These are phyloP conservation scores for Lottia scabra DNA, from an alignment of 2,888 invertebrate genomes.

Conservation along the genomic window DNA sequence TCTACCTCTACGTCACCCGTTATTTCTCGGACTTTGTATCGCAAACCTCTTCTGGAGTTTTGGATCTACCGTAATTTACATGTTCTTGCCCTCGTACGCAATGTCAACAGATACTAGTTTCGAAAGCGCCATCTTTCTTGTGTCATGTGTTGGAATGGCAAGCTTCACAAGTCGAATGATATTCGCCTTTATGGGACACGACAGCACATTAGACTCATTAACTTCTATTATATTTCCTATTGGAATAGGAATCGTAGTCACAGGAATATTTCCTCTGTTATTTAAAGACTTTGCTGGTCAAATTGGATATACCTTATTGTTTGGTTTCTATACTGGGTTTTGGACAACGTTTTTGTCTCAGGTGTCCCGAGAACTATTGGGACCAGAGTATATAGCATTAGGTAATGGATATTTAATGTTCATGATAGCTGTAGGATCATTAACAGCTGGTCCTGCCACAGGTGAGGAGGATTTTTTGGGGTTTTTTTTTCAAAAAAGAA, in stretches of 20 bases:
- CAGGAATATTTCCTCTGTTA: conserved; percentile 60
- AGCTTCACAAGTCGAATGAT: conserved; percentile 58
- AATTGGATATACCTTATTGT: conserved; percentile 62
- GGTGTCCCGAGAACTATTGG: conserved; percentile 57
- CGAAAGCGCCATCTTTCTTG: conserved; percentile 51
- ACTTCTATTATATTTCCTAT: conserved; percentile 60
- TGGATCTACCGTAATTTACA: conserved; percentile 61
- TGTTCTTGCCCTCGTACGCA: conserved; percentile 62
- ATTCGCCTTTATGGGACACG: conserved; percentile 64
- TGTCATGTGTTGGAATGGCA: conserved; percentile 59
- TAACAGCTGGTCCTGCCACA: conserved; percentile 60
- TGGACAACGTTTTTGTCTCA: conserved; percentile 65
- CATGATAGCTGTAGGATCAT: conserved; percentile 62
- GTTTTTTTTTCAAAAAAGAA: not conserved
- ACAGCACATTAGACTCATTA: conserved; percentile 61
- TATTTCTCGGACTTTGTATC: conserved; percentile 60
- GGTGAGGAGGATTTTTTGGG: conserved; percentile 37
- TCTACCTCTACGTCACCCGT: conserved; percentile 54
- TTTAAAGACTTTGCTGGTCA: conserved; percentile 63
- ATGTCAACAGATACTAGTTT: conserved; percentile 52
- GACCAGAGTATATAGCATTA: conserved; percentile 60
- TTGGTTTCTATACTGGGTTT: conserved; percentile 66
- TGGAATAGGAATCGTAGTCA: conserved; percentile 60
- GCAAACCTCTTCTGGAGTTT: conserved; percentile 65
- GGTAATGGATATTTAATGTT: conserved; percentile 63